Conservation (phyloP, 2,113 vertebrate genomes). For the Steatornis caripensis region DNA sequence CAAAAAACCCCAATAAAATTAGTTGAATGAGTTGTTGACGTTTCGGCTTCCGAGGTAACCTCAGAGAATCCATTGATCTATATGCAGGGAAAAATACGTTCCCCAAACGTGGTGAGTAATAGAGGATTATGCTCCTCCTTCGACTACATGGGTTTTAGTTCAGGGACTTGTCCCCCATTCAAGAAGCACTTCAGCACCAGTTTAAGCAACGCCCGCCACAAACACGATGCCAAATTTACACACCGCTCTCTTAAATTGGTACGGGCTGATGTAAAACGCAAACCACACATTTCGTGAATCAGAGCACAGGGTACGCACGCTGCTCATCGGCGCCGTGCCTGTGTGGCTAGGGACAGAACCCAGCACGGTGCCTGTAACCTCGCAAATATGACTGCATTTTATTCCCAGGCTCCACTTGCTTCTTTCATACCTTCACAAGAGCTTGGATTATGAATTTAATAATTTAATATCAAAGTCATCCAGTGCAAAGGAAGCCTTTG, state of each 20-base stretch:
- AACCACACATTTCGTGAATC: background rate
- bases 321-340: rapidly evolving
- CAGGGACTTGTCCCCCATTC: background rate
- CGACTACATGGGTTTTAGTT: background rate
- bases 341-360: background rate
- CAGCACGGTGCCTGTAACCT: background rate
- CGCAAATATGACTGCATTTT: rapidly evolving
- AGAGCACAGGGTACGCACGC: too few species aligned
- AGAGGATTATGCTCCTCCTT: background rate
- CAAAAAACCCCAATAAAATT: background rate
- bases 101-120: background rate
- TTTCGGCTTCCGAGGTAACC: background rate
- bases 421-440: background rate
- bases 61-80: background rate
- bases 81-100: background rate
- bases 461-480: background rate
- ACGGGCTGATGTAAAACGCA: background rate
- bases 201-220: background rate
- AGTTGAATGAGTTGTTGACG: background rate
- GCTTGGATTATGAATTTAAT: background rate
- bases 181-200: background rate
- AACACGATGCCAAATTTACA: background rate
- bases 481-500: background rate
- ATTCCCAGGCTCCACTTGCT: background rate
- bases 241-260: background rate